Percentiles rank a stretch among this genome's conserved stretches.
Conservation (phyloP, 30 jellyfish, hydroid and myxozoan genomes). For the Aurelia sp. region DNA sequence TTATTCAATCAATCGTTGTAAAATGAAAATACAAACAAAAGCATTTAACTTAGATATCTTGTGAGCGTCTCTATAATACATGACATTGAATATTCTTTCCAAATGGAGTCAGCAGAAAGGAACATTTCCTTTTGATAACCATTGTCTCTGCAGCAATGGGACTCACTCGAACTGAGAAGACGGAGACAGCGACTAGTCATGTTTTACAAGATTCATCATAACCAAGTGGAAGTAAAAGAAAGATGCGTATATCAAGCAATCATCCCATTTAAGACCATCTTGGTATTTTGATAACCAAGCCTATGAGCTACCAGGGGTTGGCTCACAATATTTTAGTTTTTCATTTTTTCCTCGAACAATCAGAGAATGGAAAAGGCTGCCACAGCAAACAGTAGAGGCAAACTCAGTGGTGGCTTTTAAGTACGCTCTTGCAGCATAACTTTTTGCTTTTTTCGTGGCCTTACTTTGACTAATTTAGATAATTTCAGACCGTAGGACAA, state of each 20-base stretch:
- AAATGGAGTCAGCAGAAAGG: too few relatives aligned
- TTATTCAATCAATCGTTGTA: too few relatives aligned
- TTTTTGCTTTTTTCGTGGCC: background rate
- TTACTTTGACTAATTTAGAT: background rate
- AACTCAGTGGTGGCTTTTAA: slow-evolving; percentile 21
- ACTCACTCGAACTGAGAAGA: background rate
- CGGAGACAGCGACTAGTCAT: too few relatives aligned
- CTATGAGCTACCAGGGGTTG: background rate
- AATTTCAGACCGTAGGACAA: slow-evolving; percentile 2
- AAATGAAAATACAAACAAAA: too few relatives aligned
- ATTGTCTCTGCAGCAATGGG: too few relatives aligned
- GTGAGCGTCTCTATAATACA: too few relatives aligned
- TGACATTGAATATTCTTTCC: too few relatives aligned
- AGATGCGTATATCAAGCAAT: too few relatives aligned
- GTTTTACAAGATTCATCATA: too few relatives aligned
- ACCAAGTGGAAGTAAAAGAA: too few relatives aligned
- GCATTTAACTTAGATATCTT: too few relatives aligned
- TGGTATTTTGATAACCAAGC: background rate
- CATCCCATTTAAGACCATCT: background rate
- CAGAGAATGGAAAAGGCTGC: slow-evolving; percentile 31
- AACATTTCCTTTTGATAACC: too few relatives aligned
- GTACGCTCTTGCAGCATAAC: slow-evolving; percentile 22
- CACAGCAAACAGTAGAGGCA: slow-evolving; percentile 19
- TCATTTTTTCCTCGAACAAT: slow-evolving; percentile 11
- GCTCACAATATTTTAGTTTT: background rate